Base-by-base conservation (phyloP, 2,113 vertebrate genomes). In the Ciconia maguari region DNA sequence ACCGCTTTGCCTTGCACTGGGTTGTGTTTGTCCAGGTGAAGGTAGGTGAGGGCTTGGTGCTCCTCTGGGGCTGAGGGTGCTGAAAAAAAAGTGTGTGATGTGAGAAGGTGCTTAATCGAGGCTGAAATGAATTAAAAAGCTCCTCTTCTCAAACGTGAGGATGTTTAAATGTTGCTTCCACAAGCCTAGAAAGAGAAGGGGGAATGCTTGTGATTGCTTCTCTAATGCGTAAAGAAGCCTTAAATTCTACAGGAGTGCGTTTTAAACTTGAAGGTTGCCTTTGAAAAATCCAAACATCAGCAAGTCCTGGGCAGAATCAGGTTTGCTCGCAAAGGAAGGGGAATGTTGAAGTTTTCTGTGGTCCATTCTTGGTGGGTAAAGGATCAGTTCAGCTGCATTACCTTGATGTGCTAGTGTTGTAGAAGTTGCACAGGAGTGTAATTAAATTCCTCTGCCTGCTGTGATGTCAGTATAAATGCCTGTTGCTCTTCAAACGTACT, bases 1-100 rank as follows among this genome's bases (percentile, higher is more conserved):
- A 90, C 94, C 36, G 44, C 87, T 16, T 5, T 16, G 52, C 49
- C 81, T 30, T 27, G 76, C 15, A 0, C 3, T 38, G 36, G 27
- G 22, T 21, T 51, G 32, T 83, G 61, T 82, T 78, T 94, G 92
- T 26, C 62, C 96, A 90, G 87, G 84, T 86, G 72, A 12, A 88
- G 86, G 80, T 26, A 21, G 62, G 83, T 14, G 74, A 87, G 62
- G 66, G 60, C 49, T 87, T 2, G 21, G 62, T 60, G 87, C 74
- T 17, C 41, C 68, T 46, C 44, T 22, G 71, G n/a, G 52, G 13
- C 76, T 36, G 62, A 13, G 51, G 27, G 20, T 8, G 5, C n/a
- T 51, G 38, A 6, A 13, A 9, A 9, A 36, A 12, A 41, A 11
- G 7, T 2, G 26, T n/a, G 20, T 4, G 41, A 34, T 16, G 57